These are phyloP conservation scores for Nerophis lumbriciformis DNA, from an alignment of 2,113 vertebrate genomes.

Conservation along the genomic window DNA sequence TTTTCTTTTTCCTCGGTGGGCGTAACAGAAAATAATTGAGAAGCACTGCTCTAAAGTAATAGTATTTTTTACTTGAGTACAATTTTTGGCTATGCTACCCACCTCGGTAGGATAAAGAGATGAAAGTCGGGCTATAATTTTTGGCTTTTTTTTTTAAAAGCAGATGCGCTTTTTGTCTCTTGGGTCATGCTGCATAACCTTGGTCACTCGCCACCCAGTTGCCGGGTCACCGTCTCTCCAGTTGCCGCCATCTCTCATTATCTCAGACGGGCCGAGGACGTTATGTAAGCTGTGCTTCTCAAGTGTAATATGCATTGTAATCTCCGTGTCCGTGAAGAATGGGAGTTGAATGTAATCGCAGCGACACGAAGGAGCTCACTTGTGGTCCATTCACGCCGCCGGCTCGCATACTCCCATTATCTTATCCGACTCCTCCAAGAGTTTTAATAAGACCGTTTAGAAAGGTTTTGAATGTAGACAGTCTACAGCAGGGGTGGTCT, in stretches of 20 bases:
- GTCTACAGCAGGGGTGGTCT: not conserved
- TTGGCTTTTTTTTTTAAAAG: no score
- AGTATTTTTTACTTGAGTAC: no score
- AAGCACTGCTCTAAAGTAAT: no score
- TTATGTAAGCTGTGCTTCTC: conserved; percentile 29
- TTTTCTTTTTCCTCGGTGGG: no score
- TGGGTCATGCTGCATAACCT: not conserved
- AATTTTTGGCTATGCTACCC: no score
- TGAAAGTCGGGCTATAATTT: no score
- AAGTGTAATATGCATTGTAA: conserved; percentile 15
- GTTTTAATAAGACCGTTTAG: conserved; percentile 7
- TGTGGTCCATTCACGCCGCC: conserved; percentile 3
- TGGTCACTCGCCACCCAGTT: not conserved
- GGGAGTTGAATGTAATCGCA: conserved; percentile 25
- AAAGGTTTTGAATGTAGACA: not conserved
- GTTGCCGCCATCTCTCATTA: conserved; percentile 12
- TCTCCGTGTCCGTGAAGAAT: conserved; percentile 13
- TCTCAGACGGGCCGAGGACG: conserved; percentile 1
- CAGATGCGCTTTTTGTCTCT: no score
- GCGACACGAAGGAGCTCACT: conserved; percentile 19
- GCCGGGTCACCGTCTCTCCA: not conserved
- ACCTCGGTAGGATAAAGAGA: no score
- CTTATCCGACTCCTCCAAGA: not conserved
- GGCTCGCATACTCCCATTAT: not conserved
- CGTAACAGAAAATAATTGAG: no score